phyloP scores from a whole-genome alignment of 2,888 invertebrate genomes.

The Protodeltote pygarga region DNA sequence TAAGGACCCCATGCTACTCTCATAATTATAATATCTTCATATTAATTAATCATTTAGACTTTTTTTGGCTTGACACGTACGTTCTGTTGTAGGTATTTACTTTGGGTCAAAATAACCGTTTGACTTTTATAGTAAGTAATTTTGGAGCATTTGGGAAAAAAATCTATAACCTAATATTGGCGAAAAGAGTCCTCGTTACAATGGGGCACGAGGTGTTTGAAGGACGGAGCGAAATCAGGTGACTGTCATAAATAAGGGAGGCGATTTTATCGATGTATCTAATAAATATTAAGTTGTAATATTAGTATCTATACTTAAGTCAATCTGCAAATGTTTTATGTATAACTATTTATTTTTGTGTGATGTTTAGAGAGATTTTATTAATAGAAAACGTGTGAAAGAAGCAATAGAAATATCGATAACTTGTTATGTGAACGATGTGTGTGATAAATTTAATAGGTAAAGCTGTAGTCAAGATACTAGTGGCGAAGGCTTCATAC shows the following conservation, averaged over 20 bases:
- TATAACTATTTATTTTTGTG: conserved; percentile 16
- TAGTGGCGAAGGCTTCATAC: no score
- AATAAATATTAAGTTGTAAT: conserved; percentile 43
- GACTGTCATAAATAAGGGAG: conserved; percentile 38
- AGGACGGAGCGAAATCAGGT: conserved; percentile 37
- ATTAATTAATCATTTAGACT: conserved; percentile 8
- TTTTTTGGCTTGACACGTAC: conserved; percentile 21
- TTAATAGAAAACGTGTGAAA: no score
- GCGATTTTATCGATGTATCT: conserved; percentile 45
- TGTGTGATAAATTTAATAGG: no score
- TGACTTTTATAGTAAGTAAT: conserved; percentile 34
- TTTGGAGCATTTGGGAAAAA: conserved; percentile 33
- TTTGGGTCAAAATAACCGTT: conserved; percentile 42
- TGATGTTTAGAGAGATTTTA: no score
- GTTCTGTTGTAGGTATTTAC: no score
- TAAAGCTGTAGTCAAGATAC: no score
- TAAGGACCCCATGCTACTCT: conserved; percentile 8
- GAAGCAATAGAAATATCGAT: no score
- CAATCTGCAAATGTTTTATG: conserved; percentile 27
- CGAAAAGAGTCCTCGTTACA: conserved; percentile 25
- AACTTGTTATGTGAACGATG: no score
- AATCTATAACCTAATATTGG: conserved; percentile 41
- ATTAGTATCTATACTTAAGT: conserved; percentile 26
- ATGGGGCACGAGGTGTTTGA: conserved; percentile 39
- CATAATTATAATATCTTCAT: conserved; percentile 9